Evolutionary conservation across 2,797 vertebrate genomes (phyloP), one percentile per base, ranked within the genome.

Genomic region (Ambastaia sidthimunki): DNA sequence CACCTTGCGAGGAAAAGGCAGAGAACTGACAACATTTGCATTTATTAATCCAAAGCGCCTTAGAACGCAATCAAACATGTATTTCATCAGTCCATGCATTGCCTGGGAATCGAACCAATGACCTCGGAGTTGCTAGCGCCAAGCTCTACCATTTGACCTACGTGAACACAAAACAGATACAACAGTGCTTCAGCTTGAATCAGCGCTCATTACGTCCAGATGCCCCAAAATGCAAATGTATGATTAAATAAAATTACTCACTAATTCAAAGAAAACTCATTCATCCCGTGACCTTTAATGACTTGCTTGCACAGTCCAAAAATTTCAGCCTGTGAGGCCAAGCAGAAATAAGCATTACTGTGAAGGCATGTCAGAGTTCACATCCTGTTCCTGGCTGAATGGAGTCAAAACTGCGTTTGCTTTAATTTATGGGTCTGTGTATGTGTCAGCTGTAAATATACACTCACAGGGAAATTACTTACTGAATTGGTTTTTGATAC

Each of bases 391-490:
- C 63, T 75, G 82, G 75, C 70, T 50, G 16, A 79, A 66, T 28
- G 48, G 78, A 85, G 80, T 86, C 70, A 74, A 86, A 88, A 76
- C n/a, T 71, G n/a, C 66, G n/a, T 81, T 69, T 12, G 48, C 74
- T 74, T 59, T 86, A 80, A 91, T 89, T 91, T 88, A 89, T 12
- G 34, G 63, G 74, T 28, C 68, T 71, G 44, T 72, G 54, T 63
- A 66, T 74, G 52, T 67, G 85, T 91, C 88, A 83, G 67, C 82
- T 87, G 84, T 85, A 88, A 87, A 90, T 89, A 89, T 84, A 83
- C 71, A 82, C 71, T 79, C 73, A 76, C 63, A 81, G 47, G 47
- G 78, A 78, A 80, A 87, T 54, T 7, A 54, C 18, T 7, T 52
- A 52, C 7, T 6, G 34, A 7, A 37, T 37, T 37, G 34, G 34